Conservation (phyloP, 1,140 invertebrate species). For the Lanistes nyassanus region DNA sequence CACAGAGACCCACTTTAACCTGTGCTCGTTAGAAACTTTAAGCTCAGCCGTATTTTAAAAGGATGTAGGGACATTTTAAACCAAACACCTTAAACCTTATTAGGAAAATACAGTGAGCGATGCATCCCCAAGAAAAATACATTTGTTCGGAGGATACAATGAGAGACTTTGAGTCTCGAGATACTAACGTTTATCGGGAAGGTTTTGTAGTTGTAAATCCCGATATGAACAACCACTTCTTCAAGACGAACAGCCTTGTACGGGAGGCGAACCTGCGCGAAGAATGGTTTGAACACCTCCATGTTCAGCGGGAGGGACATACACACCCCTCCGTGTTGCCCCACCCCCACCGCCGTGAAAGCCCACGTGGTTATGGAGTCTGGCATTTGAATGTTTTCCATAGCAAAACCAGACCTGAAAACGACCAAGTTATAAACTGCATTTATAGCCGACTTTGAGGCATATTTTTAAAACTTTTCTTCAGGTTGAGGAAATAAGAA, state of each 20-base stretch:
- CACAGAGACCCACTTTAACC: too few relatives aligned
- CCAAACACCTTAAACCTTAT: too few relatives aligned
- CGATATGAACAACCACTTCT: constrained; percentile 62
- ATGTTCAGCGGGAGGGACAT: constrained; percentile 55
- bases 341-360: constrained; percentile 59
- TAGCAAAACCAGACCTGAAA: constrained; percentile 24
- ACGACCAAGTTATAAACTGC: not conserved
- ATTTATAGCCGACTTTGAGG: not conserved
- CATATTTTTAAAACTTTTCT: not conserved
- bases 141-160: too few relatives aligned
- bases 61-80: too few relatives aligned
- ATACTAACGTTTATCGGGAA: constrained; percentile 38
- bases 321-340: constrained; percentile 57
- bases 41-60: too few relatives aligned
- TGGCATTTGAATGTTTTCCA: constrained; percentile 44
- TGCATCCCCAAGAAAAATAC: too few relatives aligned
- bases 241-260: constrained; percentile 63
- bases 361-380: constrained; percentile 66
- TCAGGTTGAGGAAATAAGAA: too few relatives aligned
- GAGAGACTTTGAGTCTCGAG: too few relatives aligned
- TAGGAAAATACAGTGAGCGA: too few relatives aligned
- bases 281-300: constrained; percentile 54
- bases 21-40: too few relatives aligned
- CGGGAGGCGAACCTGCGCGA: constrained; percentile 61
- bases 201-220: constrained; percentile 61